Evolutionary conservation across 1,140 invertebrate genomes (phyloP), one percentile per base, ranked within the genome.

Genomic region (Drosophila bifasciata): DNA sequence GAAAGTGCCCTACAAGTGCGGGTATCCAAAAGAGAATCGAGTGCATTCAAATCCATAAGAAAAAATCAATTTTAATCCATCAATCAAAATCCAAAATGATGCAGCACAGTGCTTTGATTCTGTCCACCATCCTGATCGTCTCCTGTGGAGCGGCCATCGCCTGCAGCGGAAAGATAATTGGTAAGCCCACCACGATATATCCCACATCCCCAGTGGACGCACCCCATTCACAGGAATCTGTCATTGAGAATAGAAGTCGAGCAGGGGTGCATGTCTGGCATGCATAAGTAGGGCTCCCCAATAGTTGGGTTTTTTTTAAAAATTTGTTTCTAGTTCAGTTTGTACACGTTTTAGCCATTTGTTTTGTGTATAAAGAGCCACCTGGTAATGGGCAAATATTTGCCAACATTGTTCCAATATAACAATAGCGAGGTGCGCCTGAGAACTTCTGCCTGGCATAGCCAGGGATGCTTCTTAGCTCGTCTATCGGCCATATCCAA

Each of bases 101-200:
- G 79, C 84, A 88, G 84, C 84, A 68, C 56, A 59, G 60, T 78
- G 79, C 67, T 43, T 39, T 88, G 53, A 49, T 80, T 49, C 53
- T 88, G 50, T 74, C 77, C 41, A 53, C 89, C 11, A 49, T 90
- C 68, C 64, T 79, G 53, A 71, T 81, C 55, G 56, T 73, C 45
- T 88, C 62, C 71, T 81, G 76, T 32, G 78, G 83, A 73, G 67
- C 73, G 59, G 76, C 79, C 40, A 66, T 79, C 19, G 89, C 89
- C 68, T 91, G 89, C 71, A 84, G 88, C 73, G 89, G 89, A 69
- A 91, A 88, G 76, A 73, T 91, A 68, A 83, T 90, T 69, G 89
- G 89, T 91, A 76, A 79, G 89, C 85, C 23, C 43, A 40, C 41
- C 46, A 36, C 50, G 32, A 57, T 55, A 41, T 50, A 57, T 55